Evolutionary conservation across 2,797 vertebrate genomes (phyloP).

Genomic region (Peromyscus attwateri): DNA sequence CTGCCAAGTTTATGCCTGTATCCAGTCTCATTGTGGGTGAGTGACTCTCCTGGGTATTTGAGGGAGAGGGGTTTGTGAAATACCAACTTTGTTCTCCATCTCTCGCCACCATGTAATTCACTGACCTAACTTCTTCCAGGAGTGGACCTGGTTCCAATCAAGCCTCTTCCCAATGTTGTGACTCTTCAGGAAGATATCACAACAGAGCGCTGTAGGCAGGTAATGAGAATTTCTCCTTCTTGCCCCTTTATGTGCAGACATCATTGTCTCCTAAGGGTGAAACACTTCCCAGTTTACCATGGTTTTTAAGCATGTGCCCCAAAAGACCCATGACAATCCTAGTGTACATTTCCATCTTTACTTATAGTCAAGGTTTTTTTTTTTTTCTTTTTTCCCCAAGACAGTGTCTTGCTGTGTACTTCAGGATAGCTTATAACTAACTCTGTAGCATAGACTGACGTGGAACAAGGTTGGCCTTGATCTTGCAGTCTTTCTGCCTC

Average conservation of each 20-base stretch:
- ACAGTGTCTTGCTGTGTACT: not conserved
- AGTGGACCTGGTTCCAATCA: slow-evolving; percentile 97
- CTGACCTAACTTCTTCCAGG: slow-evolving; percentile 86
- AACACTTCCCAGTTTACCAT: not conserved
- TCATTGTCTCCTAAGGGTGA: not conserved
- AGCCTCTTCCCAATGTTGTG: slow-evolving; percentile 95
- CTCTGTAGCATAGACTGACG: not conserved
- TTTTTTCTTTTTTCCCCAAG: not conserved
- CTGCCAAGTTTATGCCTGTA: slow-evolving; percentile 98
- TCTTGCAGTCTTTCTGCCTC: not conserved
- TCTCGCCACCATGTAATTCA: not conserved
- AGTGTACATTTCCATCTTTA: not conserved
- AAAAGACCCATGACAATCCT: not conserved
- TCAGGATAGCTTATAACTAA: not conserved
- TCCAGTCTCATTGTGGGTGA: slow-evolving; percentile 98
- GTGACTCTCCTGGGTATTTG: slow-evolving; percentile 59
- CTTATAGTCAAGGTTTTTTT: not conserved
- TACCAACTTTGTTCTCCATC: not conserved
- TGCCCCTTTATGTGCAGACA: not conserved
- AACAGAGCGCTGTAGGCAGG: slow-evolving; percentile 96
- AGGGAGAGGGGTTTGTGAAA: not conserved
- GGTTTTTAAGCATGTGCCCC: not conserved
- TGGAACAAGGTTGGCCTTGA: not conserved
- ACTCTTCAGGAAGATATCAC: slow-evolving; percentile 97
- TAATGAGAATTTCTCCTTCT: slow-evolving; percentile 51